Base-by-base conservation (phyloP, 2,888 invertebrate genomes). In the Amphimallon solstitiale region DNA sequence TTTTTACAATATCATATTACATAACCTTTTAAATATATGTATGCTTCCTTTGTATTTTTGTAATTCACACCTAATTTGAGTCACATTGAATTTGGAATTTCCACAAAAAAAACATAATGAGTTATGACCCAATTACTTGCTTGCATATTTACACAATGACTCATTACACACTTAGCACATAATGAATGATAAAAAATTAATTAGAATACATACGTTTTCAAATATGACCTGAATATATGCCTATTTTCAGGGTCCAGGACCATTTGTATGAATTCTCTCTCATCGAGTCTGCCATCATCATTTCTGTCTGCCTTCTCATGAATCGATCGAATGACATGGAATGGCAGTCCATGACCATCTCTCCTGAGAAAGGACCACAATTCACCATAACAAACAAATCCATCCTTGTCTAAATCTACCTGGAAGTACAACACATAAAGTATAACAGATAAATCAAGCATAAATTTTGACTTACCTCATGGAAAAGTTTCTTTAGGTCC, bases 361-460 rank as follows among this genome's bases (percentile, higher is more conserved):
- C 86, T 86, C 29, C 85, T 84, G 70, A 90, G 86, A 77, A 89
- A 87, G 19, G 79, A 84, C 77, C 86, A 86, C 2, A 93, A 83
- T 76, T 93, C 92, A 17, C 84, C 82, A 75, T 89, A 85, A 1
- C 89, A 89, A 74, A 93, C 89, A 69, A 81, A 84, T 0, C 92
- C 92, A 82, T 92, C 91, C 66, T 86, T 84, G 77, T 93, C 89
- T 49, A 80, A 84, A 77, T 93, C 93, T 74, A 91, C 92, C 88
- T 91, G 82, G 9, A 29, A 29, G 5, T 3, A 29, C 9, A 29
- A 1, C 9, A 29, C 5, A 29, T 7, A 29, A 29, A 3, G n/a
- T n/a, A 29, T 29, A 29, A 1, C 9, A 29, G 9, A 29, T 7
- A 29, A 29, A 3, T 3, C 9, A 29, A 3, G 29, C 29, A 29